These are phyloP conservation scores for Sthenelais limicola DNA, from an alignment of 2,888 invertebrate species.

Conservation along the genomic window DNA sequence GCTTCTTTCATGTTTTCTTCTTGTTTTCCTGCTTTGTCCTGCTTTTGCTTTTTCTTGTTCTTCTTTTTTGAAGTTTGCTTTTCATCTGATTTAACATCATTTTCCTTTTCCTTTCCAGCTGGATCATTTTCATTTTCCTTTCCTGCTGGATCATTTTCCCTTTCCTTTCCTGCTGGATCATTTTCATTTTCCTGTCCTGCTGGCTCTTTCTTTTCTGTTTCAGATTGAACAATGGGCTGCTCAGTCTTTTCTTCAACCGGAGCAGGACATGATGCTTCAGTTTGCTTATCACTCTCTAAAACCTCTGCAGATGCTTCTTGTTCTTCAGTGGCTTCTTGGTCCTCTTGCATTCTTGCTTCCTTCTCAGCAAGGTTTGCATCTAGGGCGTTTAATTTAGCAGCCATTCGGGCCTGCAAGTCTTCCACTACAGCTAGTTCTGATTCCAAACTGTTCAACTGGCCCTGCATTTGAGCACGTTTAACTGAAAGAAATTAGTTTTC, in stretches of 20 bases:
- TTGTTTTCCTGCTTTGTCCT: conserved; percentile 24
- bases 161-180: not conserved
- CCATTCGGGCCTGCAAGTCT: conserved; percentile 30
- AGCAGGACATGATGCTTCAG: no score
- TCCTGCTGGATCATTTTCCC: not conserved
- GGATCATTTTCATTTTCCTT: not conserved
- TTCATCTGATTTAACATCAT: no score
- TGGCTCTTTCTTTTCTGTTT: not conserved
- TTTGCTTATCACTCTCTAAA: no score
- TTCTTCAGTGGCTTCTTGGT: not conserved
- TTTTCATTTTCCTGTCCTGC: not conserved
- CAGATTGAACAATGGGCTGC: no score
- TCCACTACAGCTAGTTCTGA: conserved; percentile 16
- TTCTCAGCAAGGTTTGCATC: not conserved
- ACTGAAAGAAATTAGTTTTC: no score
- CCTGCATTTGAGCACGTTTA: conserved; percentile 21
- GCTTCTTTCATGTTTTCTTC: conserved; percentile 27
- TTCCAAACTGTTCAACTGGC: conserved; percentile 22
- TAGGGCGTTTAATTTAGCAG: conserved; percentile 13
- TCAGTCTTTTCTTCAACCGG: not conserved
- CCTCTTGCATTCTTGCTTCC: not conserved
- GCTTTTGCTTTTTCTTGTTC: conserved; percentile 33
- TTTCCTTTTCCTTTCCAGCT: conserved; percentile 10
- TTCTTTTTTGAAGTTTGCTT: not conserved
- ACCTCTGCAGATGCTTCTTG: not conserved